These are phyloP conservation scores for Poliocrania exsul DNA, from an alignment of 2,797 vertebrate genomes.

Conservation along the genomic window DNA sequence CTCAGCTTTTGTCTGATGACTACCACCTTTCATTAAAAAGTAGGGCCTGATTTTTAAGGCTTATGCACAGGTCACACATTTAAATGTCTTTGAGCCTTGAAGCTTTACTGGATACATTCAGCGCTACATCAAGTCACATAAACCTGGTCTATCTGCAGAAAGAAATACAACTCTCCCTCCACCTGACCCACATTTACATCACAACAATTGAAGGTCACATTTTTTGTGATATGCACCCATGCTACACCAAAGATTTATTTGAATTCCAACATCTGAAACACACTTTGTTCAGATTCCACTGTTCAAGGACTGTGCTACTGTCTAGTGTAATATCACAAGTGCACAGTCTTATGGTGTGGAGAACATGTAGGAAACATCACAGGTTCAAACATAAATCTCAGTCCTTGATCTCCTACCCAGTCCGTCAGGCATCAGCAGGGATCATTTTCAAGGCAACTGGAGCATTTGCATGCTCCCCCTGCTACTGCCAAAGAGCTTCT, in stretches of 20 bases:
- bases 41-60: neutral
- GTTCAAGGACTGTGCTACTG: neutral
- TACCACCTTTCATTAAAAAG: neutral
- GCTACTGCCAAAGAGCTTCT: neutral
- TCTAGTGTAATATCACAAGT: neutral
- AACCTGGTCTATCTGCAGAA: neutral
- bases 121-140: neutral
- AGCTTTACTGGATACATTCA: neutral
- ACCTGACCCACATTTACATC: neutral
- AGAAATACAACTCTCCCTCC: neutral
- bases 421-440: neutral
- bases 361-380: neutral
- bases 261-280: neutral
- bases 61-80: neutral
- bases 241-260: neutral
- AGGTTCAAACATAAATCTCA: neutral
- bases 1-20: neutral
- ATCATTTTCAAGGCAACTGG: neutral
- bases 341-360: neutral
- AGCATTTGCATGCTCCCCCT: neutral
- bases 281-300: neutral
- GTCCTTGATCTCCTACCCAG: neutral
- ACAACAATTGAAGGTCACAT: neutral
- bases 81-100: neutral
- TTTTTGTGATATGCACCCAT: fast-evolving